phyloP scores from a whole-genome alignment of 2,888 invertebrate species.

The Synergus umbraculus region DNA sequence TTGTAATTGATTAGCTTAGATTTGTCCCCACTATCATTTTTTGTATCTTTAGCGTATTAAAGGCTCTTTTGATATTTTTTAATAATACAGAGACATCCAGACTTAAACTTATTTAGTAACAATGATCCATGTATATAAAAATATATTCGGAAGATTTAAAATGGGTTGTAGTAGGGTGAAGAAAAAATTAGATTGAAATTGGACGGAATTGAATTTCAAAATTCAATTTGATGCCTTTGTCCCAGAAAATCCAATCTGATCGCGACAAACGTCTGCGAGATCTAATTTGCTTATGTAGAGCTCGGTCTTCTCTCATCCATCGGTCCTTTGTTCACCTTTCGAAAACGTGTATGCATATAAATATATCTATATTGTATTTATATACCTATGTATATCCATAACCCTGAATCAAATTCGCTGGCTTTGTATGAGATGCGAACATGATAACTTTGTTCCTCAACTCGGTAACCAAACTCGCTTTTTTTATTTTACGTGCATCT shows the following conservation, averaged over 20 bases:
- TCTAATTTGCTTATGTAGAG: conserved; percentile 30
- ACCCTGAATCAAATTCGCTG: conserved; percentile 2
- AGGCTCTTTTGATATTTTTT: too few relatives aligned
- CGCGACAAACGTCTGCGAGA: conserved; percentile 24
- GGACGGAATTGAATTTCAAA: conserved; percentile 22
- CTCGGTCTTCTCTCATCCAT: conserved; percentile 22
- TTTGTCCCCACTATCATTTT: too few relatives aligned
- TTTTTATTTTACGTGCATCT: conserved; percentile 20
- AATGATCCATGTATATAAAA: too few relatives aligned
- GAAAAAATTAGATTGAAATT: conserved; percentile 10
- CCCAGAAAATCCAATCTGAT: conserved; percentile 24
- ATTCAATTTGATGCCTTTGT: conserved; percentile 38
- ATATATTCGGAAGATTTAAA: too few relatives aligned
- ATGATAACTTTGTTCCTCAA: conserved; percentile 23
- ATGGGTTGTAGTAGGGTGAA: neutral
- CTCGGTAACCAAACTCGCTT: conserved; percentile 18
- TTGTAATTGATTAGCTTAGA: too few relatives aligned
- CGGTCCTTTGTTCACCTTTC: conserved; percentile 1
- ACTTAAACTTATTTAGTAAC: too few relatives aligned
- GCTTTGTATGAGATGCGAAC: conserved; percentile 21
- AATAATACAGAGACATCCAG: too few relatives aligned
- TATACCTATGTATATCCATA: neutral
- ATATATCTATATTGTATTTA: neutral
- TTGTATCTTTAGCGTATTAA: too few relatives aligned
- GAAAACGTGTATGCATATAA: neutral